These are phyloP conservation scores for Nysson spinosus DNA, from an alignment of 2,888 invertebrate genomes.

Conservation along the genomic window DNA sequence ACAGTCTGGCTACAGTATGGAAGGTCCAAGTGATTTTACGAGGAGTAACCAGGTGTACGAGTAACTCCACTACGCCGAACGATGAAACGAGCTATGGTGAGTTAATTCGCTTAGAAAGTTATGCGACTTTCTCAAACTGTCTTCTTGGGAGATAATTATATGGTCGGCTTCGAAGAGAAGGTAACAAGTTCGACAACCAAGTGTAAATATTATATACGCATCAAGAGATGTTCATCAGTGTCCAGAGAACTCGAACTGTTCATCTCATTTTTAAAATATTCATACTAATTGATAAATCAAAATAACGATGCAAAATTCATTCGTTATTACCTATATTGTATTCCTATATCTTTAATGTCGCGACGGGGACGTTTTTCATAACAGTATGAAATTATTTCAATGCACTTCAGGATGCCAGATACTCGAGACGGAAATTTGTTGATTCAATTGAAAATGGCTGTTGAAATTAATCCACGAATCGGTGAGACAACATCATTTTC, in stretches of 20 bases:
- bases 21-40: conserved; percentile 25
- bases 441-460: too few relatives aligned
- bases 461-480: too few relatives aligned
- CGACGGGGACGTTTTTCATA: too few relatives aligned
- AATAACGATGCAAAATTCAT: too few relatives aligned
- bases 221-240: conserved; percentile 9
- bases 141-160: conserved; percentile 49
- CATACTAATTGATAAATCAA: too few relatives aligned
- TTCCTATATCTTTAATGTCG: too few relatives aligned
- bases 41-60: conserved; percentile 4
- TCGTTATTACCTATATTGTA: too few relatives aligned
- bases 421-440: too few relatives aligned
- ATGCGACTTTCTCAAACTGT: conserved; percentile 38
- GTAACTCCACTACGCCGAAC: conserved; percentile 9
- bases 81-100: conserved; percentile 30
- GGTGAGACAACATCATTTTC: too few relatives aligned
- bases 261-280: conserved; percentile 6
- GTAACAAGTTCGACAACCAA: conserved; percentile 22
- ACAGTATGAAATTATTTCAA: too few relatives aligned
- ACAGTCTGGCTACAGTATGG: neutral
- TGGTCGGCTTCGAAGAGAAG: conserved; percentile 24
- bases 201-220: conserved; percentile 34
- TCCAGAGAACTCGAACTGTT: neutral
- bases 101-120: conserved; percentile 44
- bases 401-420: too few relatives aligned